Evolutionary conservation across 2,888 invertebrate species (phyloP), one percentile per base, ranked within the genome.

Genomic region (Esperia sulphurella): DNA sequence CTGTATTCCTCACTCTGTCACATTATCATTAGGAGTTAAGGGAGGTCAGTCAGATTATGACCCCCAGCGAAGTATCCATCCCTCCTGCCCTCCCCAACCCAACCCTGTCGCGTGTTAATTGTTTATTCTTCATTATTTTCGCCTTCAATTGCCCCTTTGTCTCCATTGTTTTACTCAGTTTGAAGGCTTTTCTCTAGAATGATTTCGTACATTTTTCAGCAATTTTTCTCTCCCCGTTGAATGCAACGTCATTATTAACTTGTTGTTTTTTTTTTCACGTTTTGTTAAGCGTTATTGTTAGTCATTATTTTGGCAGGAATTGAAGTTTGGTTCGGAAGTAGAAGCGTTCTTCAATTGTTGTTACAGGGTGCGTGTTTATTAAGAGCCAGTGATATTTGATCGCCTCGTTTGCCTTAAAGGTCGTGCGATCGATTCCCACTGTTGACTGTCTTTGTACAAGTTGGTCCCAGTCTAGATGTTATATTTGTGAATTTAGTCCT

Each of bases 141-240:
- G 74, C 77, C 86, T 89, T 89, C 88, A 89, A 88, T 88, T 89
- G 85, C 88, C 88, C 80, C 76, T 83, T 89, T 89, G 88, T 89
- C 68, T 75, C 64, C 64, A 79, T 83, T 85, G 82, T 81, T 79
- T 79, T 80, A 74, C 65, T 71, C 70, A 85, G 85, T 79, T 77
- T 64, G 74, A 76, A 75, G 75, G 73, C 78, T 82, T 83, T 80
- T 84, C 79, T 77, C 76, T 78, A 71, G 69, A 81, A 76, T 78
- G 82, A 79, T 83, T 80, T 75, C 76, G 79, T 77, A 81, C 82
- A 77, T 83, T 83, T 83, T 81, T 83, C 84, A 83, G 71, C 45
- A 37, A 43, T 51, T 51, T 51, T 51, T n/a, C 49, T 39, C 50
- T 49, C 62, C 57, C 65, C 61, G 63, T 65, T 54, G 37, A 49